phyloP scores from a whole-genome alignment of 2,888 invertebrate genomes.

The Ormyrus nitidulus region DNA sequence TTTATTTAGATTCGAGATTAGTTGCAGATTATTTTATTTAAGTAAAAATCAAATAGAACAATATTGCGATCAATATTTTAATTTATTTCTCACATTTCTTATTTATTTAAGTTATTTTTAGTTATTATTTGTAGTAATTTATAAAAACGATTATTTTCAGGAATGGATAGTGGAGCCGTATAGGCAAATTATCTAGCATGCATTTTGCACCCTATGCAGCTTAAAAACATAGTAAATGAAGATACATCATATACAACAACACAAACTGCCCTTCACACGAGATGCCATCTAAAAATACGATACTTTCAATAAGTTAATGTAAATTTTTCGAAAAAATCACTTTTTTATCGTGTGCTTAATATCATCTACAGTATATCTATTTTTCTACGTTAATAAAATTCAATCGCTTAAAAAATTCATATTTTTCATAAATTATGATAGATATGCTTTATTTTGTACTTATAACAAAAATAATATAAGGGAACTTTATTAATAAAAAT shows the following conservation, averaged over 20 bases:
- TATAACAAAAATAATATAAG: background rate
- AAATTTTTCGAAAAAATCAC: conserved; percentile 3
- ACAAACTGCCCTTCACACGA: background rate
- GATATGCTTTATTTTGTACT: conserved; percentile 30
- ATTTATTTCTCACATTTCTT: background rate
- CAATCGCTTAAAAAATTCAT: conserved; percentile 11
- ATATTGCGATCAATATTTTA: background rate
- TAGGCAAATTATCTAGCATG: conserved; percentile 14
- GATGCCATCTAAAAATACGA: conserved; percentile 11
- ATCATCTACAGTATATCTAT: conserved; percentile 12
- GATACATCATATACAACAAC: conserved; percentile 7
- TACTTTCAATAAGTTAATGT: background rate
- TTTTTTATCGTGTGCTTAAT: background rate
- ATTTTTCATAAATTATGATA: conserved; percentile 35
- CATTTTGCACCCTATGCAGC: background rate
- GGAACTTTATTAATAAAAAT: background rate
- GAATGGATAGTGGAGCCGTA: conserved; percentile 15
- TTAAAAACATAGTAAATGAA: conserved; percentile 10
- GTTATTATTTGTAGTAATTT: conserved; percentile 24
- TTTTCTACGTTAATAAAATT: conserved; percentile 10
- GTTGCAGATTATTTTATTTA: background rate
- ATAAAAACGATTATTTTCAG: conserved; percentile 43
- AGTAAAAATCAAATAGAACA: background rate
- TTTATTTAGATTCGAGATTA: background rate
- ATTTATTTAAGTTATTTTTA: conserved; percentile 10